Evolutionary conservation across 2,113 vertebrate species (phyloP).

Genomic region (Gallinago media): DNA sequence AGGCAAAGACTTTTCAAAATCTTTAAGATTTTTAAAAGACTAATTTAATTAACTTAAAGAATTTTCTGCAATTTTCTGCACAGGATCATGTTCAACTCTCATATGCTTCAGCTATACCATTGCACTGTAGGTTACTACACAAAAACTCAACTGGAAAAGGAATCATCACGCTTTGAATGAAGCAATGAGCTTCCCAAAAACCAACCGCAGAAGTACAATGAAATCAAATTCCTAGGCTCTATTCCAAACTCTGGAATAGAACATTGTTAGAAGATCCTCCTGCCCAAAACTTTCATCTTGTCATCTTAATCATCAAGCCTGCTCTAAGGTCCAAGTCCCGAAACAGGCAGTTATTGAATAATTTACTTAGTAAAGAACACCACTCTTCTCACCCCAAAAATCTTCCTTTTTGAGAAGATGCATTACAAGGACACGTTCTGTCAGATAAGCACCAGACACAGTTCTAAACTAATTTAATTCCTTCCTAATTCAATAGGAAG

Average conservation of each 20-base stretch:
- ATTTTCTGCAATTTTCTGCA: not conserved
- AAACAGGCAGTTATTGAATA: not conserved
- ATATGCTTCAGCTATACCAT: not conserved
- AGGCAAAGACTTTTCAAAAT: not conserved
- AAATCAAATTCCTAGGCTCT: not conserved
- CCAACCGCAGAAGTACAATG: not conserved
- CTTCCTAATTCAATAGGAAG: not conserved
- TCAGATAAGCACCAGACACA: not conserved
- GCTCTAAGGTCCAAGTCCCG: not conserved
- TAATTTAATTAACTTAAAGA: not conserved
- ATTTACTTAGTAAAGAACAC: not conserved
- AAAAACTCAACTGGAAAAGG: not conserved
- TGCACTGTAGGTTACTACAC: not conserved
- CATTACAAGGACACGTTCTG: not conserved
- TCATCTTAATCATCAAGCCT: not conserved
- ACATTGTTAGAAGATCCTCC: not conserved
- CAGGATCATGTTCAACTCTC: not conserved
- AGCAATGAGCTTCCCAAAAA: not conserved
- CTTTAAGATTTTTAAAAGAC: not conserved
- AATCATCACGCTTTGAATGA: not conserved
- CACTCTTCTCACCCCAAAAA: not conserved
- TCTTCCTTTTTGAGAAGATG: not conserved
- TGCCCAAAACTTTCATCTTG: not conserved
- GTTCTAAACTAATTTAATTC: not conserved
- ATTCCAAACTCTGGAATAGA: not conserved